Conservation (phyloP, 92 coral and sea anemone genomes). For the Palythoa caribaeorum region DNA sequence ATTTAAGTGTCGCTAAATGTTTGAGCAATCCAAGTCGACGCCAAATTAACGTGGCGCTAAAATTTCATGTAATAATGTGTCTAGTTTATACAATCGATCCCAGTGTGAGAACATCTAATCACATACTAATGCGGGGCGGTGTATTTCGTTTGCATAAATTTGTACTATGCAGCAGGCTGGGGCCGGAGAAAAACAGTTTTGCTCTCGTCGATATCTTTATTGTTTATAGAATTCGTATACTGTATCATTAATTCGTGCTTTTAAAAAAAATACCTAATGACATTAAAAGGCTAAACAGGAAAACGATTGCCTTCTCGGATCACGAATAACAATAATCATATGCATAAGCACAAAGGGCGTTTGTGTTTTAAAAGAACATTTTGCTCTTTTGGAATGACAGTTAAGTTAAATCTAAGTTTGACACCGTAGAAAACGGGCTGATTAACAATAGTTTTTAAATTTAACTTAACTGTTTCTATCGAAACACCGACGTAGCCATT, state of each 20-base stretch:
- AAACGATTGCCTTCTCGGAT: slow-evolving; percentile 12
- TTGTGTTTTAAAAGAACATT: slow-evolving; percentile 8
- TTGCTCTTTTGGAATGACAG: slow-evolving; percentile 1
- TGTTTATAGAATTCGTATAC: not conserved
- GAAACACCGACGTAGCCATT: slow-evolving; percentile 4
- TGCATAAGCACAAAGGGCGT: slow-evolving; percentile 3
- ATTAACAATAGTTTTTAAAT: slow-evolving; percentile 7
- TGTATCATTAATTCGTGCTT: slow-evolving; percentile 9
- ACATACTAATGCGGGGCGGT: no score
- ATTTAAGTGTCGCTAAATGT: no score
- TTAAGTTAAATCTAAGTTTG: not conserved
- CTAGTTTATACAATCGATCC: no score
- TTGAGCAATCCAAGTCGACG: no score
- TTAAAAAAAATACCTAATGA: not conserved
- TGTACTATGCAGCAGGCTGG: no score
- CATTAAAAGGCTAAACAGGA: not conserved
- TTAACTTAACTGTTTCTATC: slow-evolving; percentile 4
- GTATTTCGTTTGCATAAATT: no score
- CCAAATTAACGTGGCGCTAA: no score
- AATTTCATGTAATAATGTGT: no score
- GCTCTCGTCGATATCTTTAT: no score
- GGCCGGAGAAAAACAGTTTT: no score
- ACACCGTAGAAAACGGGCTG: slow-evolving; percentile 10
- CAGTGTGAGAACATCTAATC: no score
- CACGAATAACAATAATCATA: not conserved